A percentile compares a stretch with the other conserved stretches of the same genome.
phyloP scores from a whole-genome alignment of 1,140 invertebrate species.

The Philotrypesis tridentata region DNA sequence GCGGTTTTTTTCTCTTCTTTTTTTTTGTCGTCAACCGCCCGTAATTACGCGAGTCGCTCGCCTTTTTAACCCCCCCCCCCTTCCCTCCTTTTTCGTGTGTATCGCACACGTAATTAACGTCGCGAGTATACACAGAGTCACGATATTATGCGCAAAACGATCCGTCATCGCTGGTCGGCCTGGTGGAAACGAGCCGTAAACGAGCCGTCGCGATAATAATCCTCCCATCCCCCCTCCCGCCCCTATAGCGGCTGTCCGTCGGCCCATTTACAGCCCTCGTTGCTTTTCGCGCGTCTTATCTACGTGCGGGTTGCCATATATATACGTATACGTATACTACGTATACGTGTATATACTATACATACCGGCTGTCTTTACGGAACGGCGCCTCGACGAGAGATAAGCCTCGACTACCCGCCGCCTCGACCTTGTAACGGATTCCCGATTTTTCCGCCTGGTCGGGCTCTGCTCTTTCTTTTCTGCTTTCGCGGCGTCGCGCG shows the following conservation, averaged over 20 bases:
- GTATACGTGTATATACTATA: no score
- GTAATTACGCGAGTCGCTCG: no score
- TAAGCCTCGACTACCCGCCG: background rate
- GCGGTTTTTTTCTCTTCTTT: no score
- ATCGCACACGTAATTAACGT: no score
- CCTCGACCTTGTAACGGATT: background rate
- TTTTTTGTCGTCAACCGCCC: background rate
- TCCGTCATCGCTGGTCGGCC: background rate
- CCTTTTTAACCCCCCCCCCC: no score
- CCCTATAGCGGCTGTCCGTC: background rate
- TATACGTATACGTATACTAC: no score
- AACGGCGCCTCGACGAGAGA: background rate
- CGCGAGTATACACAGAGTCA: no score
- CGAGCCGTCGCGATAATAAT: background rate
- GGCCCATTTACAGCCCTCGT: background rate
- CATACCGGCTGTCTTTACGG: background rate
- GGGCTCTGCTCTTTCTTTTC: background rate
- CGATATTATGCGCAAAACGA: background rate
- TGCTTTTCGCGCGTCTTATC: background rate
- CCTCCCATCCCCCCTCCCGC: no score
- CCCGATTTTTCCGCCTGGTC: background rate
- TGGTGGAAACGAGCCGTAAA: background rate
- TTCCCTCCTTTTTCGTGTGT: no score
- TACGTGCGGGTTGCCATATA: no score
- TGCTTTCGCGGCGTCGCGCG: no score